Conservation (phyloP, 2,113 vertebrate species). For the Progne subis region DNA sequence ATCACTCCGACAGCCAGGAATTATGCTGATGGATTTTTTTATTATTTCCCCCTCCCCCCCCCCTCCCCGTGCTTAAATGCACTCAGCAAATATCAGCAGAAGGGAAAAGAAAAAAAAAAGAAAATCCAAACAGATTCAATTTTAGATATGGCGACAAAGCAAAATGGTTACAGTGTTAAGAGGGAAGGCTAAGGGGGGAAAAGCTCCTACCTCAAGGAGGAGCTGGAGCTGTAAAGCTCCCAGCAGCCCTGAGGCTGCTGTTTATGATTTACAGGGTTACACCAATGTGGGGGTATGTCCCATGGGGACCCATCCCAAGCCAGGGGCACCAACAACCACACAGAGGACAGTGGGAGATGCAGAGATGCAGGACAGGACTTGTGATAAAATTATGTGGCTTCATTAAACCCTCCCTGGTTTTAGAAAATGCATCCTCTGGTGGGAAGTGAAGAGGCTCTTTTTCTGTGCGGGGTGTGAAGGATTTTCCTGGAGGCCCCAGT, state of each 20-base stretch:
- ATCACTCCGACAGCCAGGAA: slow-evolving; percentile 15
- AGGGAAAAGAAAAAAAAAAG: not conserved
- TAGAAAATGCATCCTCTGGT: rapidly evolving
- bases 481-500: not conserved
- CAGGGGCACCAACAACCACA: rapidly evolving
- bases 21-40: slow-evolving; percentile 33
- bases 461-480: not conserved
- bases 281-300: not conserved
- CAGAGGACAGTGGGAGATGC: rapidly evolving
- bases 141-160: slow-evolving; percentile 25
- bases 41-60: not conserved
- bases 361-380: not conserved
- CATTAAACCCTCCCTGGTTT: not conserved
- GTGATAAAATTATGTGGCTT: not conserved
- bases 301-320: rapidly evolving
- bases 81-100: slow-evolving; percentile 18
- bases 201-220: not conserved
- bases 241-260: not conserved
- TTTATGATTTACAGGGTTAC: not conserved
- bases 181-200: not conserved
- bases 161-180: slow-evolving; percentile 9
- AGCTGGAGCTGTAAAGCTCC: not conserved
- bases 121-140: slow-evolving; percentile 50
- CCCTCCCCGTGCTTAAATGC: not conserved
- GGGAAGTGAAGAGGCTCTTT: not conserved